Percentiles rank a stretch among this genome's conserved stretches.
Evolutionary conservation across 64 coral and sea anemone species (phyloP).

Genomic region (Porites lutea): DNA sequence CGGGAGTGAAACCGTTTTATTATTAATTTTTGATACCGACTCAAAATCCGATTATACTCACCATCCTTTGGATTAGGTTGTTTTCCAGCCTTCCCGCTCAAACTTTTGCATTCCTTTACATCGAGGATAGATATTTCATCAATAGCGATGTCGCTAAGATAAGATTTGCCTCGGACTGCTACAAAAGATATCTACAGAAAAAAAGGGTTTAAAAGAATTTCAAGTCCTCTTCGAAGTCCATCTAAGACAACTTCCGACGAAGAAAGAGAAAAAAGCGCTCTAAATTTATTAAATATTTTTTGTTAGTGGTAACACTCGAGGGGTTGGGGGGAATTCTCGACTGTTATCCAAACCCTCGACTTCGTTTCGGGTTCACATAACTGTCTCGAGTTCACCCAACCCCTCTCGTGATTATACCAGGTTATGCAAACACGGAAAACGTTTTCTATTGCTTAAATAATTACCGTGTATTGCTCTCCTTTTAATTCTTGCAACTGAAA

Average conservation of each 20-base stretch:
- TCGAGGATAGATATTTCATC: slow-evolving; percentile 7
- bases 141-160: slow-evolving; percentile 38
- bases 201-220: background rate
- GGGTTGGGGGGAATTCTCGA: too few species aligned
- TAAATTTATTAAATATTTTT: too few species aligned
- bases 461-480: slow-evolving; percentile 44
- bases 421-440: too few species aligned
- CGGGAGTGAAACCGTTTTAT: too few species aligned
- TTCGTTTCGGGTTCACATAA: too few species aligned
- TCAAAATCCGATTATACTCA: background rate
- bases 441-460: background rate
- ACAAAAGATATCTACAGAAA: slow-evolving; percentile 14
- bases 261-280: too few species aligned
- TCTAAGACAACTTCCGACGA: too few species aligned
- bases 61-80: background rate
- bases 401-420: too few species aligned
- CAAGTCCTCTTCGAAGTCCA: too few species aligned
- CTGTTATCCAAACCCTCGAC: too few species aligned
- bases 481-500: background rate
- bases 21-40: background rate
- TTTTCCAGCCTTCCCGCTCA: background rate
- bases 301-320: too few species aligned
- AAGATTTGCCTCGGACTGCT: slow-evolving; percentile 6
- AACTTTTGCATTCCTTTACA: background rate
- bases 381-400: too few species aligned